Evolutionary conservation across 2,797 vertebrate species (phyloP), one percentile per base, ranked within the genome.

Genomic region (Mastacembelus armatus): DNA sequence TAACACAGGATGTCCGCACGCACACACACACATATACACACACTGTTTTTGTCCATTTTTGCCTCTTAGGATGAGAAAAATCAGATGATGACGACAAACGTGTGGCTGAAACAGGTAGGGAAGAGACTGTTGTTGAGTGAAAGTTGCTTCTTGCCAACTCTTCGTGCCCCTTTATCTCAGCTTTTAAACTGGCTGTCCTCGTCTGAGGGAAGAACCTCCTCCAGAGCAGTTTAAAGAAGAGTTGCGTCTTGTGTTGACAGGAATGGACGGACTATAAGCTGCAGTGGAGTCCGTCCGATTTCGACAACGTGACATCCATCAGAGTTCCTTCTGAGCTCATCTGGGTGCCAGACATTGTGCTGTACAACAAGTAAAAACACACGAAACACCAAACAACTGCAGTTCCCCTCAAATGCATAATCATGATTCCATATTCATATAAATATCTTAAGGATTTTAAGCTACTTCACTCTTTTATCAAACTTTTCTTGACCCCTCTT

Each of bases 261-360:
- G 96, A 96, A 30, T 97, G 96, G 96, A 95, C 75, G 0, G 96
- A 97, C 74, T 95, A 96, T 71, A 97, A 96, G 35, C 88, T 97
- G 49, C 93, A 90, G 47, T 97, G 96, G 96, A 89, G 91, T 19
- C 95, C 96, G 0, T 89, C 84, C 0, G 93, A 96, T 3, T 96
- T 90, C 1, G 93, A 94, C 75, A 96, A 97, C 0, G 88, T 96
- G 78, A 96, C 94, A 0, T 96, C 80, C 62, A 95, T 97, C 64
- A 92, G 95, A 0, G 95, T 97, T 55, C 96, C 96, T 2, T 95
- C 95, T 0, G 93, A 96, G 89, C 94, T 96, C 92, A 96, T 97
- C 83, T 97, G 96, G 96, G 95, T 95, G 43, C 95, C 96, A 0
- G 96, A 97, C 59, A 94, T 97, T 0, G 96, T 97, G 22, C 92